A percentile compares a stretch with the other conserved stretches of the same genome.
phyloP scores from a whole-genome alignment of 1,140 invertebrate species.

The Sesamia nonagrioides region DNA sequence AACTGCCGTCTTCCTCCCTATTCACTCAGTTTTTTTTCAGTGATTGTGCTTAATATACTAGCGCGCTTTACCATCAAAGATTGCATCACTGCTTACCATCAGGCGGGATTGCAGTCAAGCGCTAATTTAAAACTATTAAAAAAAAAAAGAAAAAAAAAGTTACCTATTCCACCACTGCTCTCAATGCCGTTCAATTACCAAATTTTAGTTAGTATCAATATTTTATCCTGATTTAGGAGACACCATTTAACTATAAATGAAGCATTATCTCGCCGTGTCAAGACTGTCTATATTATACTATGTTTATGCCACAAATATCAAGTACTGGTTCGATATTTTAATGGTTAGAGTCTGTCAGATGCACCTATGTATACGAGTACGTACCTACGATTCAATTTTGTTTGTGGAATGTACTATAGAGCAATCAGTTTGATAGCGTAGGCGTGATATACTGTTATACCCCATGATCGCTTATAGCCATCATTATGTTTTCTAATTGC shows the following conservation, averaged over 20 bases:
- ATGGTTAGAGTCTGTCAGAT: background rate
- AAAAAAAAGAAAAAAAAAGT: too few relatives aligned
- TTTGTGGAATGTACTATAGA: slow-evolving; percentile 44
- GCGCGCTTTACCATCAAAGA: too few relatives aligned
- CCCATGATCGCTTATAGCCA: slow-evolving; percentile 41
- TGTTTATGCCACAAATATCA: slow-evolving; percentile 10
- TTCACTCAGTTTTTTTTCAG: too few relatives aligned
- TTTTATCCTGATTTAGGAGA: slow-evolving; percentile 9
- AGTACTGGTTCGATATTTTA: background rate
- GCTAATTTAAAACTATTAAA: too few relatives aligned
- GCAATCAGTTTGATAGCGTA: slow-evolving; percentile 50
- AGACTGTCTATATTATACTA: slow-evolving; percentile 1
- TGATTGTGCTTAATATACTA: too few relatives aligned
- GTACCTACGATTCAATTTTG: slow-evolving; percentile 30
- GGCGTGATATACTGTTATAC: slow-evolving; percentile 49
- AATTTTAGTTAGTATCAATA: background rate
- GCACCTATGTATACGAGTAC: background rate
- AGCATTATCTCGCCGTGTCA: slow-evolving; percentile 4
- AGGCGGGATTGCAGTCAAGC: too few relatives aligned
- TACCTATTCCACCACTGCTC: too few relatives aligned
- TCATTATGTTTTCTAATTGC: slow-evolving; percentile 54
- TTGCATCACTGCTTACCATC: too few relatives aligned
- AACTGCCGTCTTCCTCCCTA: too few relatives aligned
- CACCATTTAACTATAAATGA: slow-evolving; percentile 15
- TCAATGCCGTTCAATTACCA: background rate